Percentiles rank a stretch among this genome's conserved stretches.
phyloP scores from a whole-genome alignment of 2,888 invertebrate species.

The Arenicola marina region DNA sequence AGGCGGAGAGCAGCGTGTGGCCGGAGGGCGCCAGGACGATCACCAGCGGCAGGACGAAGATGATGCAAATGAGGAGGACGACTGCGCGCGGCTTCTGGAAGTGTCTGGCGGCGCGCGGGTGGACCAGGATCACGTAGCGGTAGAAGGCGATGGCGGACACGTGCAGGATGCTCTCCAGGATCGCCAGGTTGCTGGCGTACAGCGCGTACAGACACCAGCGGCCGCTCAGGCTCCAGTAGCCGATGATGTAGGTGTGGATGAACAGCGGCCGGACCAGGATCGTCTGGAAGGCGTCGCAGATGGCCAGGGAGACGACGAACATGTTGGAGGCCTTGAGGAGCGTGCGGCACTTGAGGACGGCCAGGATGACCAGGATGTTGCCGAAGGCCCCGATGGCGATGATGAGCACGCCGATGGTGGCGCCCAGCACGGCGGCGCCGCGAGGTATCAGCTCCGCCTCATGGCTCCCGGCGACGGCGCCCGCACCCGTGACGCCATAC shows the following conservation, averaged over 20 bases:
- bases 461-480: too few relatives aligned
- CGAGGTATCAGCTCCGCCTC: neutral
- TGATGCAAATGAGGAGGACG: conserved; percentile 7
- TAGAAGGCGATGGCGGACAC: conserved; percentile 27
- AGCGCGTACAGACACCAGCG: conserved; percentile 24
- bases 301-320: conserved; percentile 29
- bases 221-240: conserved; percentile 24
- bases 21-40: conserved; percentile 18
- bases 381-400: conserved; percentile 27
- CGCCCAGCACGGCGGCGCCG: conserved; percentile 11
- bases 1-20: neutral
- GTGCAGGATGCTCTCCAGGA: conserved; percentile 29
- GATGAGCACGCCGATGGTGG: conserved; percentile 18
- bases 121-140: conserved; percentile 27
- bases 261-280: conserved; percentile 27
- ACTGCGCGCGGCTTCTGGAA: conserved; percentile 17
- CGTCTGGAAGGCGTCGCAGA: conserved; percentile 26
- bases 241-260: conserved; percentile 24
- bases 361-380: conserved; percentile 26
- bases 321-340: conserved; percentile 23
- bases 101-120: conserved; percentile 12
- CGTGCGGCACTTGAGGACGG: conserved; percentile 17
- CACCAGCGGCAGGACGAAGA: conserved; percentile 23
- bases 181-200: conserved; percentile 27
- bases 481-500: too few relatives aligned